Evolutionary conservation across 2,797 vertebrate genomes (phyloP).

Genomic region (Leuciscus waleckii): DNA sequence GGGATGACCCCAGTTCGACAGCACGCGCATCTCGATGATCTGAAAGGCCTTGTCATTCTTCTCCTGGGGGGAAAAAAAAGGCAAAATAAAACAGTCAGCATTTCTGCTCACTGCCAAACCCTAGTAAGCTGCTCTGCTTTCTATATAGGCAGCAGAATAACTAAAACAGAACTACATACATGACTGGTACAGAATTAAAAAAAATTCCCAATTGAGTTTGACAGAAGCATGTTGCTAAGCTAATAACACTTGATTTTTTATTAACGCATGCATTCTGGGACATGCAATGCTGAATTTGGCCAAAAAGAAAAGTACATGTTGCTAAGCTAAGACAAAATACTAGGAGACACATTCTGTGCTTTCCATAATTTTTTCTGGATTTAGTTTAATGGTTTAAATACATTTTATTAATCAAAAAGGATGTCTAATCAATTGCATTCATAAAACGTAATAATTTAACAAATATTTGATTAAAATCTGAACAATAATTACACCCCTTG

Average conservation of each 20-base stretch:
- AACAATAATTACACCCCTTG: not conserved
- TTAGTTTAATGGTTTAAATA: not conserved
- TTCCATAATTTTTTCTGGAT: not conserved
- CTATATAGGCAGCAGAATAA: not conserved
- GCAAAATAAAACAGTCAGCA: not conserved
- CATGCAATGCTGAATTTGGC: not conserved
- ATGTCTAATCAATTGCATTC: not conserved
- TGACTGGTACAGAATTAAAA: not conserved
- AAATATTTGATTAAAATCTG: not conserved
- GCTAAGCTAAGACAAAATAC: not conserved
- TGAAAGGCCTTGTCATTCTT: constrained; percentile 83
- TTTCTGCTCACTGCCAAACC: not conserved
- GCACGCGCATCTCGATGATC: constrained; percentile 91
- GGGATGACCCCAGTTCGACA: constrained; percentile 94
- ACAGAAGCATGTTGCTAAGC: not conserved
- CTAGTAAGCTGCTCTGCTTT: not conserved
- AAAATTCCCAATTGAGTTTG: too few relatives aligned
- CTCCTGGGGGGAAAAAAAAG: constrained; percentile 72
- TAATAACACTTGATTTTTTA: not conserved
- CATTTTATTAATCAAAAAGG: not conserved
- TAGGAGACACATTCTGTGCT: too few relatives aligned
- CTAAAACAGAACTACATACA: not conserved
- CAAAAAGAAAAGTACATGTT: not conserved
- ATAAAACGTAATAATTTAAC: not conserved
- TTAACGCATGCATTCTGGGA: not conserved